Base-by-base conservation (phyloP, 2,797 vertebrate species). In the Siniperca obscura region DNA sequence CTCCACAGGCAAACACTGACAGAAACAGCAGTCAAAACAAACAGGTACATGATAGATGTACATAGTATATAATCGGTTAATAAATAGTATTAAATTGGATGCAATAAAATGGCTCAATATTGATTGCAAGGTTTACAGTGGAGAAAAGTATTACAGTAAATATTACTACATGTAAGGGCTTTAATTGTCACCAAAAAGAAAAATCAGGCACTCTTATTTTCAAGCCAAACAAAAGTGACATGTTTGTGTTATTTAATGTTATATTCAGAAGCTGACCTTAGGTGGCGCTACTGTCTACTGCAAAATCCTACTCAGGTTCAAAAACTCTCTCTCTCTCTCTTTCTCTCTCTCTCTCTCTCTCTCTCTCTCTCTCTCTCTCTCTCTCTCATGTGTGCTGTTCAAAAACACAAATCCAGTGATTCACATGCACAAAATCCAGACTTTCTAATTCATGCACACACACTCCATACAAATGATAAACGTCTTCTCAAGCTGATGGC, bases 401-500 rank as follows among this genome's bases (percentile, higher is more conserved):
- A 76, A 59, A 76, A 67, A 64, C 74, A 84, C 9, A 79, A 61
- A 73, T 25, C 50, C 30, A 73, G 10, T 70, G 10, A 75, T 34
- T 75, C 74, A 67, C 52, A 46, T 27, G 42, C 40, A 69, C 55
- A 73, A 14, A 74, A 65, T 50, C 7, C 34, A 75, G 48, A 76
- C 66, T 70, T 78, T 71, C 2, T 82, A 46, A 64, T 77, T 62
- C 55, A 72, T 8, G 9, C 30, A 69, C 27, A 48, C 67, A 60
- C 78, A 72, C 80, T 55, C 34, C 56, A 75, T 25, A 84, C 48
- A 79, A 68, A 89, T 70, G 71, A 82, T 67, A 85, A 70, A 87
- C 89, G 94, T 96, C 94, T 90, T 21, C 84, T 91, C 87, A 95
- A 96, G 95, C 95, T 96, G 94, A 93, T 95, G 89, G 86, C 83